Percentiles rank a stretch among this genome's conserved stretches.
Evolutionary conservation across 2,797 vertebrate genomes (phyloP).

Genomic region (Neosalanx taihuensis): DNA sequence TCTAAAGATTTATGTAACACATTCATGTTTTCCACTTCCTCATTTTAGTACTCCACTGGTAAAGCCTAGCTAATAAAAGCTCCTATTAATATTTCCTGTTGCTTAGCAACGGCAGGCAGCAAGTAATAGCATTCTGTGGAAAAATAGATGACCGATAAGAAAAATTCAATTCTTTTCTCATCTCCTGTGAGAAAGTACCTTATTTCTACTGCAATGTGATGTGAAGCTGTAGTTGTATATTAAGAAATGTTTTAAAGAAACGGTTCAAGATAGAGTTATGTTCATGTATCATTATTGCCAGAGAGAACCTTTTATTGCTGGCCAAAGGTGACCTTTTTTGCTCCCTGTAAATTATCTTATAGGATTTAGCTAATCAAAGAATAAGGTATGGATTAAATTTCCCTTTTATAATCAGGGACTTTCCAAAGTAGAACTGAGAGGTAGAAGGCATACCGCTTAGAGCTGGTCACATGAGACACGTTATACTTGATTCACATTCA

Average conservation of each 20-base stretch:
- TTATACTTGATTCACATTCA: conserved; percentile 48
- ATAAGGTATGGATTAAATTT: conserved; percentile 63
- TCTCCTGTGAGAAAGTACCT: conserved; percentile 99
- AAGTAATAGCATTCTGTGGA: conserved; percentile 99
- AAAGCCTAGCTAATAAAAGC: conserved; percentile 99
- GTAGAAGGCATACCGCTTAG: conserved; percentile 34
- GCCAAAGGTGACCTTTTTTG: conserved; percentile 42
- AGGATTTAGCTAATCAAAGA: conserved; percentile 67
- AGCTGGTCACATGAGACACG: conserved; percentile 41
- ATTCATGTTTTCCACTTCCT: conserved; percentile 99
- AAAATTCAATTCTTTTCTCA: conserved; percentile 99
- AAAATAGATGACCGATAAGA: conserved; percentile 99
- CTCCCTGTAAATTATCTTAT: conserved; percentile 71
- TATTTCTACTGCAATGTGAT: conserved; percentile 97
- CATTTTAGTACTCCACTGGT: conserved; percentile 98
- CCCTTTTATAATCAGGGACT: conserved; percentile 57
- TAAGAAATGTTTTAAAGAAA: conserved; percentile 81
- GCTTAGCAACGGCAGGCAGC: conserved; percentile 96
- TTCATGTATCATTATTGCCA: conserved; percentile 69
- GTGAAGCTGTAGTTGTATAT: conserved; percentile 91
- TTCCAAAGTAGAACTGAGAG: conserved; percentile 48
- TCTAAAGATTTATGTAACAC: conserved; percentile 99
- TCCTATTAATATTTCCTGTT: conserved; percentile 99
- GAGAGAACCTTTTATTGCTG: conserved; percentile 57
- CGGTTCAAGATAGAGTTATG: conserved; percentile 65